Percentiles rank a stretch among this genome's conserved stretches.
phyloP scores from a whole-genome alignment of 2,797 vertebrate species.

The Apodemus agrarius region DNA sequence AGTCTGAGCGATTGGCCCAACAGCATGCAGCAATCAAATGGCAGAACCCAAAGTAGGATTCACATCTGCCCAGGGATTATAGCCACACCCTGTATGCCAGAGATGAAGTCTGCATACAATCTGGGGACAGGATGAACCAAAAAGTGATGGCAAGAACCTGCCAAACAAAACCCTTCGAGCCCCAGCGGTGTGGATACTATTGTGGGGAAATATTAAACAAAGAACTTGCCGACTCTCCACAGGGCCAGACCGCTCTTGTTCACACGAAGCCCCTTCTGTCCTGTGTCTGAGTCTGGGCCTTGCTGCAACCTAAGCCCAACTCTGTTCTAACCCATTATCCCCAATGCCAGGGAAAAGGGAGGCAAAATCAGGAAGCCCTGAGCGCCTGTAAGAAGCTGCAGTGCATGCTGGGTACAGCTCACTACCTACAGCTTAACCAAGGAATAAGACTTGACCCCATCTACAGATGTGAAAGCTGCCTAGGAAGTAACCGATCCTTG shows the following conservation, averaged over 20 bases:
- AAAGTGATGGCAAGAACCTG: background rate
- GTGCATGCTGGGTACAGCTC: background rate
- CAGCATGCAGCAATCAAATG: conserved; percentile 15
- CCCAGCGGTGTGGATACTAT: background rate
- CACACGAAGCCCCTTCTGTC: background rate
- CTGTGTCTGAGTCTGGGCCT: background rate
- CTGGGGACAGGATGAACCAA: background rate
- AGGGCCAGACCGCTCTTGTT: background rate
- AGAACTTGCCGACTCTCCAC: too few species aligned
- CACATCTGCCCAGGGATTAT: background rate
- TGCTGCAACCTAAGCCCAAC: background rate
- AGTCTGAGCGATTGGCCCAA: conserved; percentile 29
- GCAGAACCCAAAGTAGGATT: conserved; percentile 30
- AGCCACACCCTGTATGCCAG: background rate
- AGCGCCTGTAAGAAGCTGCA: background rate
- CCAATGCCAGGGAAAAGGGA: background rate
- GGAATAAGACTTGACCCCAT: too few species aligned
- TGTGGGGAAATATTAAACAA: too few species aligned
- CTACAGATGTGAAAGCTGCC: background rate
- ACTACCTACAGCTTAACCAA: too few species aligned
- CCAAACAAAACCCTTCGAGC: background rate
- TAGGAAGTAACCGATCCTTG: background rate
- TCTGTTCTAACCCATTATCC: background rate
- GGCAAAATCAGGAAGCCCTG: background rate
- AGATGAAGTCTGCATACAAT: background rate